phyloP scores from a whole-genome alignment of 2,113 vertebrate genomes.

The Elgaria multicarinata region DNA sequence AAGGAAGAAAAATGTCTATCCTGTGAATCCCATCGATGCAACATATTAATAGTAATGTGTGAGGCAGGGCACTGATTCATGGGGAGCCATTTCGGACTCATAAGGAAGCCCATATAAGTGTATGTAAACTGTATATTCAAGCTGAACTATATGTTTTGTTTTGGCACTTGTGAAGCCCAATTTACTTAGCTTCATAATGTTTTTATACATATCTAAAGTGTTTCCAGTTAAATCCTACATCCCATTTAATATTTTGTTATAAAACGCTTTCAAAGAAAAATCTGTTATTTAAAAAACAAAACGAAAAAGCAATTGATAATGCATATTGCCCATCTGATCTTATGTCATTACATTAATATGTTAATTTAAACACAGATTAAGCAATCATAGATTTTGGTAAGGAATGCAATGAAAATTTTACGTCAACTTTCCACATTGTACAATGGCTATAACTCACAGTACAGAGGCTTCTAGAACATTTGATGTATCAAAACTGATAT shows the following conservation, averaged over 20 bases:
- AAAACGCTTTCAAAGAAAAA: neutral
- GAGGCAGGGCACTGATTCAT: neutral
- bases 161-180: neutral
- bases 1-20: neutral
- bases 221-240: neutral
- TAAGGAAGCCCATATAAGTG: conserved; percentile 1
- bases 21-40: neutral
- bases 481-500: too few relatives aligned
- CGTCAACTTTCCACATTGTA: neutral
- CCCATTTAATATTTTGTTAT: too few relatives aligned
- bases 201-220: neutral
- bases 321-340: neutral
- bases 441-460: neutral
- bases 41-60: fast-evolving
- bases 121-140: conserved; percentile 1
- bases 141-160: neutral
- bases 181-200: neutral
- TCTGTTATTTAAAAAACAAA: too few relatives aligned
- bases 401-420: neutral
- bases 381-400: neutral
- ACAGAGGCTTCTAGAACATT: neutral
- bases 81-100: neutral
- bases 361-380: neutral
- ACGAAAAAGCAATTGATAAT: neutral
- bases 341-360: neutral